Conservation (phyloP, 2,797 vertebrate genomes). For the Huso huso region DNA sequence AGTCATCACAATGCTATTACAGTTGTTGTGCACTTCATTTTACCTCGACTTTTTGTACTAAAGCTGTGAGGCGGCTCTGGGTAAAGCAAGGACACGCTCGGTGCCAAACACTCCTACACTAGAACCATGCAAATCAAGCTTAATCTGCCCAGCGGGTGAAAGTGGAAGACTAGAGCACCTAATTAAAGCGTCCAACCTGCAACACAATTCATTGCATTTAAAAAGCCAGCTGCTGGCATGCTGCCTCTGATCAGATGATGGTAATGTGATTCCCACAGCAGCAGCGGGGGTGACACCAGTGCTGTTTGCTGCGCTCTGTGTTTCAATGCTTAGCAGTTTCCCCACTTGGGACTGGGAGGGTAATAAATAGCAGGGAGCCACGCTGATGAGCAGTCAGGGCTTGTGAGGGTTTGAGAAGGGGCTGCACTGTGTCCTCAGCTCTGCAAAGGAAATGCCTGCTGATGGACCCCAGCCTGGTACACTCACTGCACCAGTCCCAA, state of each 20-base stretch:
- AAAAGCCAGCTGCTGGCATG: constrained; percentile 10
- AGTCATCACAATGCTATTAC: too few species aligned
- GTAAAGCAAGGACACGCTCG: too few species aligned
- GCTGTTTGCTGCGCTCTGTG: background rate
- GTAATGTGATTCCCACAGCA: constrained; percentile 7
- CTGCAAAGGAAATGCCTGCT: background rate
- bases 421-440: too few species aligned
- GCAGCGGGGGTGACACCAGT: background rate
- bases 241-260: background rate
- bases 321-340: background rate
- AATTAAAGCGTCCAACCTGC: background rate
- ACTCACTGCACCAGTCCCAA: constrained; percentile 28
- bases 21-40: too few species aligned
- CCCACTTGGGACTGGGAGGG: too few species aligned
- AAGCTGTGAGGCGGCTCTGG: background rate
- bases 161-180: background rate
- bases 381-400: too few species aligned
- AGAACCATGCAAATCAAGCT: background rate
- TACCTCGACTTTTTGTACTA: background rate
- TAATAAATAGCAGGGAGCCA: too few species aligned
- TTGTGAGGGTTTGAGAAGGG: too few species aligned
- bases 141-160: background rate
- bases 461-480: constrained; percentile 4
- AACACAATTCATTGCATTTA: constrained; percentile 11
- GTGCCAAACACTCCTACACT: constrained; percentile 1